phyloP scores from a whole-genome alignment of 2,888 invertebrate genomes.

The Conchocele bisecta region DNA sequence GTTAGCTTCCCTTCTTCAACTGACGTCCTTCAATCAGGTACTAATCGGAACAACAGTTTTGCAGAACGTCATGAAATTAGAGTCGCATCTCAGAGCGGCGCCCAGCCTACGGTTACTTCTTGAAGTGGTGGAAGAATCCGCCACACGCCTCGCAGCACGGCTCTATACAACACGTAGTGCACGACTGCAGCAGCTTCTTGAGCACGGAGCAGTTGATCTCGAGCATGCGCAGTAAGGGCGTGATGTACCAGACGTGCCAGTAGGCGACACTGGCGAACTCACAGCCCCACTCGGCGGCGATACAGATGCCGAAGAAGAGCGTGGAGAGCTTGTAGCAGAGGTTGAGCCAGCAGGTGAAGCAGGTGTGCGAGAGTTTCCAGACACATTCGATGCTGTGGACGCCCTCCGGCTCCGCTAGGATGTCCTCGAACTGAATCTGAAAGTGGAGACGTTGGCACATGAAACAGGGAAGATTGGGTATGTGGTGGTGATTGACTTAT shows the following conservation, averaged over 20 bases:
- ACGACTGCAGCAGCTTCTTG: slow-evolving; percentile 81
- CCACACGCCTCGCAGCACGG: slow-evolving; percentile 69
- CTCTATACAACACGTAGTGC: slow-evolving; percentile 83
- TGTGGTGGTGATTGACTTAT: no score
- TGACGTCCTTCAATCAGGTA: no score
- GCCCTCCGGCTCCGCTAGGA: slow-evolving; percentile 71
- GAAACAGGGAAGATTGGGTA: no score
- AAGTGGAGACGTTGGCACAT: no score
- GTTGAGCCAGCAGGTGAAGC: slow-evolving; percentile 87
- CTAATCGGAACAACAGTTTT: no score
- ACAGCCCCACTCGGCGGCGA: slow-evolving; percentile 85
- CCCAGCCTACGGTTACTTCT: no score
- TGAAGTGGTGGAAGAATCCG: no score
- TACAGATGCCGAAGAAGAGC: slow-evolving; percentile 85
- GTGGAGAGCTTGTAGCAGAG: slow-evolving; percentile 88
- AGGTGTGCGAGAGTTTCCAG: slow-evolving; percentile 87
- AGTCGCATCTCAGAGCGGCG: no score
- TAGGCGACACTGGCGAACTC: slow-evolving; percentile 84
- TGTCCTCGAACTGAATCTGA: slow-evolving; percentile 73
- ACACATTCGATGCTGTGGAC: slow-evolving; percentile 86
- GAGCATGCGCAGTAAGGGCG: slow-evolving; percentile 87
- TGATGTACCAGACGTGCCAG: slow-evolving; percentile 88
- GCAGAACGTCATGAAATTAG: no score
- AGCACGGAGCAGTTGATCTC: slow-evolving; percentile 85
- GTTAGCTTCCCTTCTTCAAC: no score